These are phyloP conservation scores for Myotis findleyi DNA, from an alignment of 2,797 vertebrate genomes.

Conservation along the genomic window DNA sequence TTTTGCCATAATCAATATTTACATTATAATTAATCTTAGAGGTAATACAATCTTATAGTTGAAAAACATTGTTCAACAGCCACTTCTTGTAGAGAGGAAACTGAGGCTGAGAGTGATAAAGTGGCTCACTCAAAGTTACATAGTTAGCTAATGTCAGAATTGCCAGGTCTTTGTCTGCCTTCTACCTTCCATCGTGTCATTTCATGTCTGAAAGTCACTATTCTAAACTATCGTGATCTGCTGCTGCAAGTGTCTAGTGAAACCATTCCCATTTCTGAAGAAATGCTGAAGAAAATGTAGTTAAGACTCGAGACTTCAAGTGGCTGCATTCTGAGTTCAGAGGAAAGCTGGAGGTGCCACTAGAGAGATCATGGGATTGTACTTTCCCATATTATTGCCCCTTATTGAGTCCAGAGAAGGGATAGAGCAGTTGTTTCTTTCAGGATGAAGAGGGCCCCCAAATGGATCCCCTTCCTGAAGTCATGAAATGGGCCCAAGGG, in stretches of 20 bases:
- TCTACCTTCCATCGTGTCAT: background rate
- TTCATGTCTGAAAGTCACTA: background rate
- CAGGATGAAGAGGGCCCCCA: background rate
- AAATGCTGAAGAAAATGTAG: background rate
- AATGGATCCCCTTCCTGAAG: background rate
- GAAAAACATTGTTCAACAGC: background rate
- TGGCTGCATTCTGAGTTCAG: background rate
- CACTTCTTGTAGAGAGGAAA: background rate
- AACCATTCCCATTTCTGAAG: background rate
- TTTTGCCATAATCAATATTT: background rate
- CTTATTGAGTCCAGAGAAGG: background rate
- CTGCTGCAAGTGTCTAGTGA: background rate
- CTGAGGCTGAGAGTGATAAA: background rate
- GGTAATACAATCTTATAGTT: background rate
- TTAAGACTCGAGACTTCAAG: background rate
- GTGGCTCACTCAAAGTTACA: background rate
- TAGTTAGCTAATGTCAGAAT: background rate
- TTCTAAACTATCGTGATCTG: background rate
- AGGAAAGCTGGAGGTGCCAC: background rate
- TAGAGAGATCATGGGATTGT: background rate
- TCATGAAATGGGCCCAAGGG: background rate
- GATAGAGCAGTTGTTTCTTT: background rate
- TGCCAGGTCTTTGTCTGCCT: background rate
- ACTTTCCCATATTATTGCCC: rapidly evolving
- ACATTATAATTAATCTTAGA: background rate